Percentiles rank a stretch among this genome's conserved stretches.
phyloP scores from a whole-genome alignment of 2,888 invertebrate genomes.

The Ernsta delagoae region DNA sequence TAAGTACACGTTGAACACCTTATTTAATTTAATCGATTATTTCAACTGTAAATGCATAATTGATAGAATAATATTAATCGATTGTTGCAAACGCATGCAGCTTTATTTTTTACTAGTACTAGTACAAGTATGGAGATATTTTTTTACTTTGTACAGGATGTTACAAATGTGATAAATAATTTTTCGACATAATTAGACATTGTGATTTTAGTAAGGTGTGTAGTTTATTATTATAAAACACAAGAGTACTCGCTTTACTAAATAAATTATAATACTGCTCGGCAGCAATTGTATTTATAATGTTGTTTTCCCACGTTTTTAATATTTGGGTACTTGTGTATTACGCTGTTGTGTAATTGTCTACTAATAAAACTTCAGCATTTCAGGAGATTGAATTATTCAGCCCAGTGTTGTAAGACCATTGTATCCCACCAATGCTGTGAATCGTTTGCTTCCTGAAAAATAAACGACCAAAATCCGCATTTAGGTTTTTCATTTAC shows the following conservation, averaged over 20 bases:
- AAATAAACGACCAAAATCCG: constrained; percentile 82
- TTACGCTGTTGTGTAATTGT: constrained; percentile 77
- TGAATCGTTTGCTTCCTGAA: constrained; percentile 84
- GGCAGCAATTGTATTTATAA: constrained; percentile 66
- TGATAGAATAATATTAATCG: constrained; percentile 42
- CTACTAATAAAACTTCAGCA: constrained; percentile 64
- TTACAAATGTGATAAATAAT: constrained; percentile 83
- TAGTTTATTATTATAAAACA: constrained; percentile 63
- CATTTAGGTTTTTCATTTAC: constrained; percentile 47
- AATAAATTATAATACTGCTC: constrained; percentile 67
- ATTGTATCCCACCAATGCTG: constrained; percentile 84
- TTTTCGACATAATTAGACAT: constrained; percentile 82
- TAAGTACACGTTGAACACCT: constrained; percentile 42
- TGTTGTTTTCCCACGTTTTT: constrained; percentile 78
- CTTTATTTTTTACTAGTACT: constrained; percentile 77
- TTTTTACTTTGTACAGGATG: constrained; percentile 83
- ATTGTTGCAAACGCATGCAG: constrained; percentile 63
- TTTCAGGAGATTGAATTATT: constrained; percentile 74
- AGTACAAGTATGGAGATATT: constrained; percentile 78
- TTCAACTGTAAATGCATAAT: constrained; percentile 46
- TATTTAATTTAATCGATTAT: constrained; percentile 39
- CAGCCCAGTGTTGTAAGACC: constrained; percentile 79
- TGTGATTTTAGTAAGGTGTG: constrained; percentile 83
- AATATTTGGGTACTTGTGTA: constrained; percentile 79
- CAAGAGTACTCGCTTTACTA: constrained; percentile 77